Base-by-base conservation (phyloP, 2,113 vertebrate species). In the Ptilorrhoa leucosticta region DNA sequence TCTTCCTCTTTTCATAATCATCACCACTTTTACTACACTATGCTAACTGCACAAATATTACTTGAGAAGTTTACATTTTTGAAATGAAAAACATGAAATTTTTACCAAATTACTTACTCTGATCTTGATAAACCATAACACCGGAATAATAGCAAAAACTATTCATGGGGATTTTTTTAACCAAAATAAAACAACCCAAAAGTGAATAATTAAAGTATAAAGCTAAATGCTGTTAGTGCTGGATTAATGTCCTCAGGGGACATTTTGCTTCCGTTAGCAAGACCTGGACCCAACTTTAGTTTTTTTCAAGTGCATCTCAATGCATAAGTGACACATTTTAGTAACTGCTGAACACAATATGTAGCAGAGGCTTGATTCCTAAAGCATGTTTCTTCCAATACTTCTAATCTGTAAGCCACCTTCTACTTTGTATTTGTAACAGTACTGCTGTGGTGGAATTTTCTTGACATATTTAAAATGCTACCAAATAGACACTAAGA, bases 11-110 rank as follows among this genome's bases (percentile, higher is more conserved):
- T 96, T 91, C 16, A 11, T 87, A 95, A 83, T 50, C 3, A 5
- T 89, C 73, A 63, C 35, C 21, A 11, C 19, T 83, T 69, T 93
- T 96, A 68, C 35, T 70, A 53, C 39, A 47, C 37, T 93, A 8
- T 89, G 70, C 72, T 86, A 88, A 83, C 53, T 91, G 26, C 44
- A 92, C 42, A 87, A 73, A 57, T 58, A 26, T 39, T 69, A 94
- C 82, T 83, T 89, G 68, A 85, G 48, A 83, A 96, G 83, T 96
- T 97, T 97, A 97, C 93, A 94, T 96, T 97, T 96, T 86, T 90
- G 75, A 72, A 85, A 97, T 63, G 7, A 89, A 81, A 93, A 96
- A 31, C 19, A 57, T 17, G 33, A 58, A 40, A 77, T 95, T 90
- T 83, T 78, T 96, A 90, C 69, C 45, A 69, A 78, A 91, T 94